Evolutionary conservation across 2,797 vertebrate species (phyloP).

Genomic region (Lates japonicus): DNA sequence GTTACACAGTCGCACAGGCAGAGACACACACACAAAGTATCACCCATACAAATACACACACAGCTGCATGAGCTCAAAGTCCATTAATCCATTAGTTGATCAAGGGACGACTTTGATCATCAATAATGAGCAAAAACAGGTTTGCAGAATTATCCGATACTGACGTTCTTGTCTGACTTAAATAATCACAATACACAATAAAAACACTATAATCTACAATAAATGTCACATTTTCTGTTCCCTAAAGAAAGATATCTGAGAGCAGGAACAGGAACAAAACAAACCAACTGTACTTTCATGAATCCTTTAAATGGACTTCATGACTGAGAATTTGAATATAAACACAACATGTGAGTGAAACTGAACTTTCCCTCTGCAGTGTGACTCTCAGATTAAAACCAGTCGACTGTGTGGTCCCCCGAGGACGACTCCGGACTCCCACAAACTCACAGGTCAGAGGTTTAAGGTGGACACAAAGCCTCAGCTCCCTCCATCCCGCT

Average conservation of each 20-base stretch:
- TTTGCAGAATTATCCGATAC: too few species aligned
- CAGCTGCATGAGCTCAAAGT: neutral
- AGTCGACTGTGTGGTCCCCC: neutral
- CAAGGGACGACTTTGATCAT: neutral
- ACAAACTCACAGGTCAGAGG: neutral
- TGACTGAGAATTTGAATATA: neutral
- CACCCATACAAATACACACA: too few species aligned
- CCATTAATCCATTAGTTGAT: neutral
- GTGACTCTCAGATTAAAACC: neutral
- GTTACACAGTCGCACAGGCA: neutral
- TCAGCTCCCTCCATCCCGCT: constrained; percentile 8
- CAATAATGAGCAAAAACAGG: too few species aligned
- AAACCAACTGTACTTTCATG: neutral
- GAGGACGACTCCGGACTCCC: neutral
- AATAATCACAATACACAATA: too few species aligned
- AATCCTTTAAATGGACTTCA: neutral
- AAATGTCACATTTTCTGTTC: neutral
- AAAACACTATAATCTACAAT: too few species aligned
- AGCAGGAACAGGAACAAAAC: neutral
- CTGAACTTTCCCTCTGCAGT: neutral
- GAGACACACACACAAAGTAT: neutral
- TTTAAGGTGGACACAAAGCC: constrained; percentile 9
- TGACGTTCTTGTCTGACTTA: too few species aligned
- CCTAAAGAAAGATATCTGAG: too few species aligned
- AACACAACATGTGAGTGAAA: neutral